phyloP scores from a whole-genome alignment of 2,797 vertebrate genomes.

The Anolis apletophallus region DNA sequence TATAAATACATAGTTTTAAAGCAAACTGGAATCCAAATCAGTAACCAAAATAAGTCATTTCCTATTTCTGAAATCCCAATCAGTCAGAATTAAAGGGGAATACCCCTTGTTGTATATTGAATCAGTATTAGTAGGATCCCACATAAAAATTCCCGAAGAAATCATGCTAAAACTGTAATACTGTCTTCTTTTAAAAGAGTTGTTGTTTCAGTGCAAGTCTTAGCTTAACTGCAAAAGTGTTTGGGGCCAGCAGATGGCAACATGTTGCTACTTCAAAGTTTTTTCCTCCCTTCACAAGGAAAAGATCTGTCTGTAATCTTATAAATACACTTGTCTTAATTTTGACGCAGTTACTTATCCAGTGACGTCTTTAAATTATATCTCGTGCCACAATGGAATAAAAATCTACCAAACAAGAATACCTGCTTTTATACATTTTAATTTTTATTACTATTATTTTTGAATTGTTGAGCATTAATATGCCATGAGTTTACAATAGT shows the following conservation, averaged over 20 bases:
- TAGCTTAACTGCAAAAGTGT: constrained; percentile 57
- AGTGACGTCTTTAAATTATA: constrained; percentile 73
- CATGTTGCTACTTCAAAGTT: constrained; percentile 50
- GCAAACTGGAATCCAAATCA: constrained; percentile 79
- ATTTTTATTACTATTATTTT: background rate
- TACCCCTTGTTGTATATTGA: background rate
- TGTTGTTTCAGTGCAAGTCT: constrained; percentile 31
- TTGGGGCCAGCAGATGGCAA: constrained; percentile 72
- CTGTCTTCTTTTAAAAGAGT: constrained; percentile 53
- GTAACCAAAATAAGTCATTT: constrained; percentile 61
- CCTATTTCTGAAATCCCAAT: constrained; percentile 58
- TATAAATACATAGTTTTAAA: constrained; percentile 75
- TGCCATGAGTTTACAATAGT: background rate
- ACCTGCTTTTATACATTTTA: constrained; percentile 46
- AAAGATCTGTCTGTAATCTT: constrained; percentile 65
- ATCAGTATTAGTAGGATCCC: constrained; percentile 6
- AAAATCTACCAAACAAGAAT: constrained; percentile 70
- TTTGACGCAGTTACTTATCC: constrained; percentile 69
- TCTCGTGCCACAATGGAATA: constrained; percentile 80
- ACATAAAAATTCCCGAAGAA: constrained; percentile 4
- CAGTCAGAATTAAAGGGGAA: constrained; percentile 50
- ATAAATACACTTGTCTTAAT: constrained; percentile 75
- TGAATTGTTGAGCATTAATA: background rate
- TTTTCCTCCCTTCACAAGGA: constrained; percentile 51
- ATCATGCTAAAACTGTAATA: constrained; percentile 71